Evolutionary conservation across 64 coral and sea anemone species (phyloP), one percentile per base, ranked within the genome.

Genomic region (Hydrozoanthus tunicans): DNA sequence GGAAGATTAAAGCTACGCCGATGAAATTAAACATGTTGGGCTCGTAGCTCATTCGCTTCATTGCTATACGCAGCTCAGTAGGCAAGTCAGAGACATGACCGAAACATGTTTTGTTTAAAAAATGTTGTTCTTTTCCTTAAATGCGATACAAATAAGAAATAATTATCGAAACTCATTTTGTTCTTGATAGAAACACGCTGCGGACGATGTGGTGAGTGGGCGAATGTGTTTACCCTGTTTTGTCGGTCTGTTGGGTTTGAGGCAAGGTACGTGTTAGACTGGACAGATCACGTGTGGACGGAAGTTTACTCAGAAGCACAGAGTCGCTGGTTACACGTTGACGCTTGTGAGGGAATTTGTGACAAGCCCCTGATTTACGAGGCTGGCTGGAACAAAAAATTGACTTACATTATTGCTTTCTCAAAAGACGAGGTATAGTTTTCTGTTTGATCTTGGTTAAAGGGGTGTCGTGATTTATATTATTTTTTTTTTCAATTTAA

Each of bases 201-300:
- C 15, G 95, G 95, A 11, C 83, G 95, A 25, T 96, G 95, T 82
- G 95, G 95, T 51, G 95, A 96, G 67, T 96, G 95, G 95, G 95
- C 95, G 17, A 96, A 96, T 56, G 91, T 93, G 14, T 96, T 96
- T 56, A 96, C 95, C 7, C 32, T 96, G 5, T 91, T 91, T 52
- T 96, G 95, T 70, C 92, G 95, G 12, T 70, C 83, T 5, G 20
- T 94, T 7, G 95, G 92, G 20, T 96, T 93, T 77, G 92, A 96
- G 24, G 79, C 92, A 3, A 93, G 95, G 76, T 93, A 96, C 53
- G 92, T 96, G 69, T 51, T 96, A 7, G 95, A 96, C 64, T 96
- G 95, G 95, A 96, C 95, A n/a, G 95, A 96, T 55, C 95, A 96
- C 68, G 95, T 96, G 82, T 96, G 95, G 95, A 96, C 95, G 9